These are phyloP conservation scores for Dorcus hopei DNA, from an alignment of 2,888 invertebrate genomes.

Conservation along the genomic window DNA sequence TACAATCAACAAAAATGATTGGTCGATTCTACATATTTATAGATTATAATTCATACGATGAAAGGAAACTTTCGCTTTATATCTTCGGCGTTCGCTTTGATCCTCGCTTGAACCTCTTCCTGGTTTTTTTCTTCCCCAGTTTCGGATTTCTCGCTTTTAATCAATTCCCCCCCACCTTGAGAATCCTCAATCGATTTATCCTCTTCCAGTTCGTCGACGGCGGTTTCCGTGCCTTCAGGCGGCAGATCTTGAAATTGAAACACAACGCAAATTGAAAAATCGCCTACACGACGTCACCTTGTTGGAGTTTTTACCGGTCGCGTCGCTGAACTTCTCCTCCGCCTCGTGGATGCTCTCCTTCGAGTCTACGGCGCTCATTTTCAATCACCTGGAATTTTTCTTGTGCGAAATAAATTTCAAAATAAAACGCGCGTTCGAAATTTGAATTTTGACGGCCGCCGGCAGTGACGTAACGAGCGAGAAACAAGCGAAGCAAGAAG, in stretches of 20 bases:
- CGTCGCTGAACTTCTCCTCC: slow-evolving; percentile 9
- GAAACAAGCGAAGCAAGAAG: neutral
- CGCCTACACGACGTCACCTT: too few species aligned
- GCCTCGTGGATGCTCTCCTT: neutral
- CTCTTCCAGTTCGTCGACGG: neutral
- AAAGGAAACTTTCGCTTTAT: too few species aligned
- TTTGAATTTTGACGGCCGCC: slow-evolving; percentile 4
- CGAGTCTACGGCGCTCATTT: slow-evolving; percentile 1
- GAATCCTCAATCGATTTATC: neutral
- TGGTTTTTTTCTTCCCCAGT: neutral
- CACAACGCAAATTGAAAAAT: neutral
- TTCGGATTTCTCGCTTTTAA: neutral
- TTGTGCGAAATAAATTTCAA: neutral
- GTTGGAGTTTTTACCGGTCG: neutral
- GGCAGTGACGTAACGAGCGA: neutral
- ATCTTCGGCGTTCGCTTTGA: too few species aligned
- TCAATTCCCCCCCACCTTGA: neutral
- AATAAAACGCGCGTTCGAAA: neutral
- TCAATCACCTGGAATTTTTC: neutral
- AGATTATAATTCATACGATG: too few species aligned
- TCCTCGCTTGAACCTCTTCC: too few species aligned
- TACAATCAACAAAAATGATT: neutral
- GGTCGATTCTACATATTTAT: neutral
- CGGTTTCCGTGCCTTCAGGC: neutral
- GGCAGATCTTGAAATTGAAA: slow-evolving; percentile 2